These are phyloP conservation scores for Platyrinchus mystaceus DNA, from an alignment of 2,797 vertebrate species.

Conservation along the genomic window DNA sequence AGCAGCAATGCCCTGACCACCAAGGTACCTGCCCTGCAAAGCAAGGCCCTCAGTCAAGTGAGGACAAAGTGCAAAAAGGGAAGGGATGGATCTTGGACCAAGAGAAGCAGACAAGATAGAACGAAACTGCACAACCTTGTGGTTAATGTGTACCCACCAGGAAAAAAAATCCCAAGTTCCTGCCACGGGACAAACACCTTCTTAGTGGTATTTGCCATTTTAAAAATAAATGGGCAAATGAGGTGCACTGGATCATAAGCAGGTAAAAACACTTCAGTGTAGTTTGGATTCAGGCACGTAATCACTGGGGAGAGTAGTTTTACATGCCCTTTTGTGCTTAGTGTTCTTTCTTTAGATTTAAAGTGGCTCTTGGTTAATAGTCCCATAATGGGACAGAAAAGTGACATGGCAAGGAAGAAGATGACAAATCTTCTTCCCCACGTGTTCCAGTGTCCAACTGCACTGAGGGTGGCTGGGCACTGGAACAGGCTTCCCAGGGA, in stretches of 20 bases:
- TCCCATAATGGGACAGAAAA: not conserved
- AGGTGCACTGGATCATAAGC: not conserved
- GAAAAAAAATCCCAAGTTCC: not conserved
- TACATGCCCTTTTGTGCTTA: not conserved
- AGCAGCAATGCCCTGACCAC: not conserved
- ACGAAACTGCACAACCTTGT: not conserved
- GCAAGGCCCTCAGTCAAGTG: not conserved
- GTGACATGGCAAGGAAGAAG: not conserved
- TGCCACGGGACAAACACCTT: not conserved
- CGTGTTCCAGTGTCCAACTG: not conserved
- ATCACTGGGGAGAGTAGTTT: not conserved
- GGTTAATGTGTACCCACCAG: not conserved
- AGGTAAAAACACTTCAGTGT: not conserved
- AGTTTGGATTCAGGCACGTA: not conserved
- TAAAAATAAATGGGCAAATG: not conserved
- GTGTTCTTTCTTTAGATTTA: not conserved
- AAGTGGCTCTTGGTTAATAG: not conserved
- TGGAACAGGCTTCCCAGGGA: not conserved
- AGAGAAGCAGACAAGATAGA: not conserved
- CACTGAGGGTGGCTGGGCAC: not conserved
- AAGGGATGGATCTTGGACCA: accelerated
- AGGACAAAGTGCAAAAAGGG: not conserved
- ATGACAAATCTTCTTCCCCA: not conserved
- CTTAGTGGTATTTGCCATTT: not conserved
- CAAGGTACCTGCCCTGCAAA: not conserved